Conservation (phyloP, 2,797 vertebrate genomes). For the Megalops cyprinoides region DNA sequence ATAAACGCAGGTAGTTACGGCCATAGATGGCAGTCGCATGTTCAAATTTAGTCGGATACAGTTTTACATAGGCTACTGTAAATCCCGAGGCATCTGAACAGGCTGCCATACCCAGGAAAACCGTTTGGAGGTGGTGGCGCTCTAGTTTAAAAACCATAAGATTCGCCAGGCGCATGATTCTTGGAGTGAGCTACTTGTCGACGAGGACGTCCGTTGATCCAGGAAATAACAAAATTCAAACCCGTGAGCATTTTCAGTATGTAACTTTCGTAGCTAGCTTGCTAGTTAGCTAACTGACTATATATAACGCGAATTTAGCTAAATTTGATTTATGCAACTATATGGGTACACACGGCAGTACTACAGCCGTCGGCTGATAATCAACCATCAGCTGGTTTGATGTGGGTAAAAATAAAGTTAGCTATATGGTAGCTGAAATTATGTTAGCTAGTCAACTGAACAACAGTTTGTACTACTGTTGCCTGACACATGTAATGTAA, state of each 20-base stretch:
- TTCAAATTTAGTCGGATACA: background rate
- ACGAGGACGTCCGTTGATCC: background rate
- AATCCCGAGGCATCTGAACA: background rate
- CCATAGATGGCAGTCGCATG: background rate
- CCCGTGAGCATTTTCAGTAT: background rate
- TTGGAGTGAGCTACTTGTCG: no score
- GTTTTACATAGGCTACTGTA: background rate
- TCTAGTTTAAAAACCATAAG: background rate
- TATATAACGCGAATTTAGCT: background rate
- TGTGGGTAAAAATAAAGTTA: background rate
- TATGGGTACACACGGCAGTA: background rate
- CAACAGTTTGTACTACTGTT: no score
- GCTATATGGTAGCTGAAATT: no score
- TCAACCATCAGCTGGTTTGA: background rate
- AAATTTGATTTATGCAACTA: no score
- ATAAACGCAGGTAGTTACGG: no score
- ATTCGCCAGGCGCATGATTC: background rate
- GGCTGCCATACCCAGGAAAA: background rate
- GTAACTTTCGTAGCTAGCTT: background rate
- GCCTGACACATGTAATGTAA: no score
- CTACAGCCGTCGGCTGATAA: background rate
- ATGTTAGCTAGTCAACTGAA: no score
- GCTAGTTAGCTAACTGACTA: background rate
- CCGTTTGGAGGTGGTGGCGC: constrained; percentile 13
- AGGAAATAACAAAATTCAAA: constrained; percentile 18